A percentile compares a stretch with the other conserved stretches of the same genome.
Conservation (phyloP, 1,140 invertebrate genomes). For the Drosophila ananassae region DNA sequence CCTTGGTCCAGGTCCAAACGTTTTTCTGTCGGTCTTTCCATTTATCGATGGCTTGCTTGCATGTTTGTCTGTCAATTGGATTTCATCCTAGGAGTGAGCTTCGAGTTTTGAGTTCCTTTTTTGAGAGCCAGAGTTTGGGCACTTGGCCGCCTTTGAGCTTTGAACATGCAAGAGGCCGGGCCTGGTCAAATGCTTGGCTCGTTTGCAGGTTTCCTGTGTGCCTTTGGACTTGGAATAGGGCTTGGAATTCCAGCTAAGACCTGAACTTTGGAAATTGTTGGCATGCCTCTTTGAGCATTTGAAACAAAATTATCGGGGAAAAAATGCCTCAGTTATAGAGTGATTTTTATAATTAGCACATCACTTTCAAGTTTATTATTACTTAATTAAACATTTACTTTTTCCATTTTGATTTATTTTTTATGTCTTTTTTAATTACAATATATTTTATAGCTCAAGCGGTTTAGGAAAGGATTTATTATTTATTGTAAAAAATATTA, state of each 20-base stretch:
- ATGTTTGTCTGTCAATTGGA: constrained; percentile 64
- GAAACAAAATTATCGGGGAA: constrained; percentile 1
- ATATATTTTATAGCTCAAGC: too few relatives aligned
- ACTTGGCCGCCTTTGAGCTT: constrained; percentile 45
- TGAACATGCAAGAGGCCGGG: constrained; percentile 36
- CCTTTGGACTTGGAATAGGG: constrained; percentile 8
- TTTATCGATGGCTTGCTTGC: constrained; percentile 48
- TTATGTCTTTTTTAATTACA: too few relatives aligned
- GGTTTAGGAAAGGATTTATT: too few relatives aligned
- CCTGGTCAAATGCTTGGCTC: constrained; percentile 33
- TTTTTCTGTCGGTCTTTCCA: constrained; percentile 48
- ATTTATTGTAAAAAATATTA: background rate
- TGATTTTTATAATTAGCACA: constrained; percentile 12
- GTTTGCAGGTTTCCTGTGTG: constrained; percentile 43
- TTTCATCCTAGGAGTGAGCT: constrained; percentile 48
- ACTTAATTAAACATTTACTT: too few relatives aligned
- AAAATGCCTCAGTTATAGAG: constrained; percentile 2
- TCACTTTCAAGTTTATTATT: background rate
- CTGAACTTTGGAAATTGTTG: constrained; percentile 24
- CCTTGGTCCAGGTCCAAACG: constrained; percentile 36
- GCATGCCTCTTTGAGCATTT: constrained; percentile 33
- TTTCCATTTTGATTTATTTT: too few relatives aligned
- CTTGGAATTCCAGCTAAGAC: constrained; percentile 35
- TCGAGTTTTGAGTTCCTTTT: constrained; percentile 40
- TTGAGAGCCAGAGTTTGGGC: constrained; percentile 24